Conservation (phyloP, 2,113 vertebrate species). For the Cyrtonyx montezumae region DNA sequence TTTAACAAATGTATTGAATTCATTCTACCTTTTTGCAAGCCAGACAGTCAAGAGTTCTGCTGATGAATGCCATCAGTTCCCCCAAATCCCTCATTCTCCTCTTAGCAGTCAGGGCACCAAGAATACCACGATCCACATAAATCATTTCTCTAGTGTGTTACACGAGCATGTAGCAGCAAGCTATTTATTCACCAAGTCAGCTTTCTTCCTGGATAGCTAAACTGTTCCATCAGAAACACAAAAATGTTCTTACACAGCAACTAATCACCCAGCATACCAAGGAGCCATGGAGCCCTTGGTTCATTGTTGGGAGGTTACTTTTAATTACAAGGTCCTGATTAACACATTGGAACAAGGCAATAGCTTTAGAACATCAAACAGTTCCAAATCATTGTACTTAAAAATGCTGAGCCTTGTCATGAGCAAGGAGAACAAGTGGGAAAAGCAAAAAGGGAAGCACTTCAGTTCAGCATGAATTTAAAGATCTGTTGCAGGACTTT, state of each 20-base stretch:
- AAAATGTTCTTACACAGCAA: background rate
- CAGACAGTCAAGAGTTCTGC: background rate
- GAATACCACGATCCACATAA: background rate
- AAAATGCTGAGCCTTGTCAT: conserved; percentile 8
- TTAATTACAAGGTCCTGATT: conserved; percentile 48
- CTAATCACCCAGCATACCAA: background rate
- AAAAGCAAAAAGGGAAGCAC: background rate
- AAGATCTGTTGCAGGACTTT: background rate
- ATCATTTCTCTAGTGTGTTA: background rate
- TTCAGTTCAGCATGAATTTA: background rate
- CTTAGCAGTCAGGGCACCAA: background rate
- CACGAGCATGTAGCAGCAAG: background rate
- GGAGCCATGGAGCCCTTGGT: background rate
- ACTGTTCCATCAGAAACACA: background rate
- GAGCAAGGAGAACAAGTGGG: background rate
- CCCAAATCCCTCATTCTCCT: background rate
- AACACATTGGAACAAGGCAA: conserved; percentile 40
- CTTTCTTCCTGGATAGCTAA: conserved; percentile 31
- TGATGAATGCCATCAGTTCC: background rate
- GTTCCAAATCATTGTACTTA: conserved; percentile 10
- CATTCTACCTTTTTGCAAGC: background rate
- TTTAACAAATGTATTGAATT: background rate
- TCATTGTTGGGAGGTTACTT: conserved; percentile 1
- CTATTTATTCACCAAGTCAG: background rate
- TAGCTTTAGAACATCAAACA: conserved; percentile 14